Evolutionary conservation across 1,140 invertebrate genomes (phyloP).

Genomic region (Heliconius melpomene): DNA sequence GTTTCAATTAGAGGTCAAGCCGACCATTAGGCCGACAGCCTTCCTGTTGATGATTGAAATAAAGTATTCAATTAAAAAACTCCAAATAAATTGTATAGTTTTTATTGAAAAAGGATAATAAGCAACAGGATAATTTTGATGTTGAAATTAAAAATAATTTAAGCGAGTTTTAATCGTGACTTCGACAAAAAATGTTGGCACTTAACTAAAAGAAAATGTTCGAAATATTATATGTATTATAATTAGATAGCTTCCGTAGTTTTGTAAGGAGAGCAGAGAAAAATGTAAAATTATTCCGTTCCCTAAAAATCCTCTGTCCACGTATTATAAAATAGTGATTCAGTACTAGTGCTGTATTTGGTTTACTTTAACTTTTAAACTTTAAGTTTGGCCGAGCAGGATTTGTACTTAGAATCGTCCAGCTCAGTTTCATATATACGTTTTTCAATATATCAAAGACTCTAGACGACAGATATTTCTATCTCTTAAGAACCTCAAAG

Average conservation of each 20-base stretch:
- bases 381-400: too few relatives aligned
- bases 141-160: background rate
- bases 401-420: too few relatives aligned
- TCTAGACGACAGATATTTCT: too few relatives aligned
- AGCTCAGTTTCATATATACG: too few relatives aligned
- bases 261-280: background rate
- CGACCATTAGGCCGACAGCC: background rate
- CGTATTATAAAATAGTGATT: background rate
- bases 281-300: background rate
- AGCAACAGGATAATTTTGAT: background rate
- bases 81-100: background rate
- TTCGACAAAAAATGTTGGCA: background rate
- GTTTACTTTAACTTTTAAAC: too few relatives aligned
- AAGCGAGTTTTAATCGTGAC: background rate
- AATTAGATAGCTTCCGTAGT: background rate
- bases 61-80: background rate
- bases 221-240: too few relatives aligned
- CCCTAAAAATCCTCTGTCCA: too few relatives aligned
- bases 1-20: background rate
- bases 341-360: too few relatives aligned
- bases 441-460: too few relatives aligned
- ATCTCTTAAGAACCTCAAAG: too few relatives aligned
- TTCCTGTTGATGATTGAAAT: slow-evolving; percentile 1
- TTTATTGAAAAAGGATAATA: background rate
- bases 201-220: background rate